phyloP scores from a whole-genome alignment of 2,113 vertebrate genomes.

The Notechis scutatus region DNA sequence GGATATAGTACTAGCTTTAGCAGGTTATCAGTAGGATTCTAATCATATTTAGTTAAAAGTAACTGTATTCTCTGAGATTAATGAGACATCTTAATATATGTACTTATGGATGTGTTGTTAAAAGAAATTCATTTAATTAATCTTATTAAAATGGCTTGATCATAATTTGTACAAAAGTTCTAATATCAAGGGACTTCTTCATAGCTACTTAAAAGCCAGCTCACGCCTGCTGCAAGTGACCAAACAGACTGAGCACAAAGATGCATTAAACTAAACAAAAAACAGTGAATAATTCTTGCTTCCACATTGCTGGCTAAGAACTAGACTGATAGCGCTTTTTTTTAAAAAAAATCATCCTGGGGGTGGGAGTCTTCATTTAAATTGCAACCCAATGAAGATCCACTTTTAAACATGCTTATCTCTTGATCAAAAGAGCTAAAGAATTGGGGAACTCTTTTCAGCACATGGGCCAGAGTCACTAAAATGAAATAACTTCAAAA shows the following conservation, averaged over 20 bases:
- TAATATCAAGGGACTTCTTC: not conserved
- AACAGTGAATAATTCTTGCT: not conserved
- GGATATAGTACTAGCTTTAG: not conserved
- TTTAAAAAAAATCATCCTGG: not conserved
- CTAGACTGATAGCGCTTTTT: not conserved
- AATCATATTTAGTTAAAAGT: not conserved
- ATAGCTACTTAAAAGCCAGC: not conserved
- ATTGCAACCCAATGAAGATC: not conserved
- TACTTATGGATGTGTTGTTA: not conserved
- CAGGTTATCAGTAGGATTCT: not conserved
- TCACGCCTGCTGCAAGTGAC: not conserved
- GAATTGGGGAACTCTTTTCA: not conserved
- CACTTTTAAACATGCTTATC: not conserved
- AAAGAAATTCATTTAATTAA: not conserved
- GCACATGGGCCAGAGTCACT: not conserved
- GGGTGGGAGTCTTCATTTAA: not conserved
- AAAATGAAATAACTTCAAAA: not conserved
- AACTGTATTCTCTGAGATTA: not conserved
- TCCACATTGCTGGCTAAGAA: not conserved
- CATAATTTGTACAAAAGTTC: not conserved
- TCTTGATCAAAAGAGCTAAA: not conserved
- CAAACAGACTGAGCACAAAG: not conserved
- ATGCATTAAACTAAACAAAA: not conserved
- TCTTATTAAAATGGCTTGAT: not conserved
- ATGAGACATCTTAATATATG: not conserved